These are phyloP conservation scores for Malthinus flaveolus DNA, from an alignment of 2,888 invertebrate species.

Conservation along the genomic window DNA sequence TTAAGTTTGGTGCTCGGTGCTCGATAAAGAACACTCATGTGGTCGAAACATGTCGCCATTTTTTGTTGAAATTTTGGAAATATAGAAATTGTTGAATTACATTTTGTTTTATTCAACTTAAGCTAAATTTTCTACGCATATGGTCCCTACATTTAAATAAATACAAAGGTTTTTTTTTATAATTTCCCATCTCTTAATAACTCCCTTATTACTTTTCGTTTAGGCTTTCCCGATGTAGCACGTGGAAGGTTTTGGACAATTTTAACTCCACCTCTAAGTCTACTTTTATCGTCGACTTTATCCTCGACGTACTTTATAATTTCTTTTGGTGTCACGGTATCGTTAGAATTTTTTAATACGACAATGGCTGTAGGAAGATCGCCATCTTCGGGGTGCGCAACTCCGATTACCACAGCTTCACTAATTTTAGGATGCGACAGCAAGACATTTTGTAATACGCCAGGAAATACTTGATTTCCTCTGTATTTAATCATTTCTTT, in stretches of 20 bases:
- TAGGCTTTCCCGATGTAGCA: slow-evolving; percentile 30
- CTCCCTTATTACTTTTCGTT: slow-evolving; percentile 10
- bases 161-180: too few relatives aligned
- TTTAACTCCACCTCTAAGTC: slow-evolving; percentile 32
- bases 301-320: slow-evolving; percentile 30
- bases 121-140: too few relatives aligned
- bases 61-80: too few relatives aligned
- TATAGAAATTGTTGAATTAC: too few relatives aligned
- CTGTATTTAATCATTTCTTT: slow-evolving; percentile 57
- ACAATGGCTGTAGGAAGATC: slow-evolving; percentile 66
- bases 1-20: too few relatives aligned
- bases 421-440: slow-evolving; percentile 70
- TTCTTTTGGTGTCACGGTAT: slow-evolving; percentile 4
- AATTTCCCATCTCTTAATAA: neutral
- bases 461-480: slow-evolving; percentile 66
- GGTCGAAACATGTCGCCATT: too few relatives aligned
- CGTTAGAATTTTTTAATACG: neutral
- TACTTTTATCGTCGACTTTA: slow-evolving; percentile 30
- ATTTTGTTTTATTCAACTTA: too few relatives aligned
- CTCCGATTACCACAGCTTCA: slow-evolving; percentile 80
- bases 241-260: slow-evolving; percentile 29
- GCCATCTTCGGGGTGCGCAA: slow-evolving; percentile 68
- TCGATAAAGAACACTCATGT: too few relatives aligned
- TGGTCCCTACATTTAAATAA: too few relatives aligned
- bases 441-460: slow-evolving; percentile 74